These are phyloP conservation scores for Diaperis boleti DNA, from an alignment of 2,888 invertebrate genomes.

Conservation along the genomic window DNA sequence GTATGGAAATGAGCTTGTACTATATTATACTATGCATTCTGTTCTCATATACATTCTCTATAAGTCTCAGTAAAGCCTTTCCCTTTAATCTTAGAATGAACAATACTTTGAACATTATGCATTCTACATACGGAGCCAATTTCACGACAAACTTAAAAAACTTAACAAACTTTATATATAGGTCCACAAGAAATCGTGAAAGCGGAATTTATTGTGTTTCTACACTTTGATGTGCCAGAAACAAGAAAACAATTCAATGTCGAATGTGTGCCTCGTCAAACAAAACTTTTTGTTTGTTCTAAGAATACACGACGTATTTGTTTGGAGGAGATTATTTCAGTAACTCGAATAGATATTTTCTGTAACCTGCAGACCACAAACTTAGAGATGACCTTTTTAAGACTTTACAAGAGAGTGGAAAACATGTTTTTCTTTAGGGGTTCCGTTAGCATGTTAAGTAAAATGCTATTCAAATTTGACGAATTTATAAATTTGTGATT, in stretches of 20 bases:
- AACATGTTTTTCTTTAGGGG: no score
- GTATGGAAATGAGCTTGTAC: no score
- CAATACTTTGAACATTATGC: background rate
- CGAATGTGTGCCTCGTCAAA: slow-evolving; percentile 36
- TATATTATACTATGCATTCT: no score
- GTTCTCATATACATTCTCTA: no score
- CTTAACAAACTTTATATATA: slow-evolving; percentile 7
- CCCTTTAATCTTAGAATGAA: background rate
- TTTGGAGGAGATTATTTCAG: slow-evolving; percentile 16
- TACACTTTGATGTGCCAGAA: slow-evolving; percentile 33
- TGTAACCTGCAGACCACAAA: background rate
- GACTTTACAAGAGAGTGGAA: no score
- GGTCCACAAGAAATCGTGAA: slow-evolving; percentile 21
- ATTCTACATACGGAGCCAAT: background rate
- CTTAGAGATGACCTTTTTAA: background rate
- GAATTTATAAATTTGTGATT: no score
- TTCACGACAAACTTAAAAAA: slow-evolving; percentile 5
- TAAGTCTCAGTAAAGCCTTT: no score
- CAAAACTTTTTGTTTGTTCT: slow-evolving; percentile 28
- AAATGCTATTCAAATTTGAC: no score
- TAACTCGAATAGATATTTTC: background rate
- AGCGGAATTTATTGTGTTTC: slow-evolving; percentile 31
- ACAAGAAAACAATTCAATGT: slow-evolving; percentile 32
- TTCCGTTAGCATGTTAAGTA: no score
- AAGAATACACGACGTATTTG: slow-evolving; percentile 24